Evolutionary conservation across 92 coral and sea anemone species (phyloP), one percentile per base, ranked within the genome.

Genomic region (Epizoanthus illoricatus): DNA sequence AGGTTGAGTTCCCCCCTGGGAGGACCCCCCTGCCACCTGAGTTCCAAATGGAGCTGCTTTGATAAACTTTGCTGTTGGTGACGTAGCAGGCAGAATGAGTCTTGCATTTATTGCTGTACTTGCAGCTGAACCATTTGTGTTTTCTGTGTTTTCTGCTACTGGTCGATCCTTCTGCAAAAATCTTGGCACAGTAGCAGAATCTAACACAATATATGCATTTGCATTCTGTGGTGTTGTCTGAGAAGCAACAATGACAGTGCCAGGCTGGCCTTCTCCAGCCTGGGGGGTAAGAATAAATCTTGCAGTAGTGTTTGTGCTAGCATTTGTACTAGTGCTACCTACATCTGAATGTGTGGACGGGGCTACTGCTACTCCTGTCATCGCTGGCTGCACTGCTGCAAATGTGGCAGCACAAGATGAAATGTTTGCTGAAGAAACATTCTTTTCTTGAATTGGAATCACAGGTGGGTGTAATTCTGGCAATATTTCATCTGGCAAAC

Each of bases 201-300:
- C 81, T 42, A 76, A 62, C 69, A 76, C 70, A 76, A 61, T 76
- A 62, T 40, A 60, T 76, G 81, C 69, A 76, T 76, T 76, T 41
- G 58, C 58, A 76, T 76, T 76, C 40, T 76, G 57, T 2, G 81
- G 70, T 23, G 69, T 61, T n/a, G 70, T 61, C 57, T 42, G 57
- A 42, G 81, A 76, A 19, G 69, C 81, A 76, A 76, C 81, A 61
- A 76, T 76, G 8, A 76, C 81, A 61, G 55, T 62, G 42, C 42
- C 58, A 10, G 56, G 69, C 36, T 76, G 52, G 5, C 81, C 81
- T 45, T 76, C 54, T 60, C 58, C 69, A 39, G 70, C 7, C 41
- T 76, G 70, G 57, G 81, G 81, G 16, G 70, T 76, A 17, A 76
- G 81, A 42, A 61, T 36, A 62, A 76, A 36, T 8, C 45, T 33